Conservation (phyloP, 1,140 invertebrate species). For the Sarcophaga peregrina region DNA sequence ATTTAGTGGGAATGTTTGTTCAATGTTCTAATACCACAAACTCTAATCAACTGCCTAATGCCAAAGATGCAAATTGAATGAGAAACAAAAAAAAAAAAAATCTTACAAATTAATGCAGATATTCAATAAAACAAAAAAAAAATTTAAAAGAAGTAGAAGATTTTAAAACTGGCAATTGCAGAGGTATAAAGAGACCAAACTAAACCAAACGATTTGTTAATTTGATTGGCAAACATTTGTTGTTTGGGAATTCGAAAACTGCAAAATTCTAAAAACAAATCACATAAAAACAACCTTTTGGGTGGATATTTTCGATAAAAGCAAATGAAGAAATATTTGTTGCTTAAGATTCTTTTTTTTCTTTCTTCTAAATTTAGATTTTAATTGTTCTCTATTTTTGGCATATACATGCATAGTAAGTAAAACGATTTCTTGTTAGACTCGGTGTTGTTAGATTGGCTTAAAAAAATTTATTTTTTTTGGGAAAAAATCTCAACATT, state of each 20-base stretch:
- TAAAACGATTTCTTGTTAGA: neutral
- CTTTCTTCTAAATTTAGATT: constrained; percentile 8
- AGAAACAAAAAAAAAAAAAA: neutral
- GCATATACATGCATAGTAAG: neutral
- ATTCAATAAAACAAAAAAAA: neutral
- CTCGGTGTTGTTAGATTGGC: constrained; percentile 1
- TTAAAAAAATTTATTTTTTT: neutral
- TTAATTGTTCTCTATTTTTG: constrained; percentile 34
- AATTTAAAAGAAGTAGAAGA: neutral
- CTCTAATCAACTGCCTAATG: neutral
- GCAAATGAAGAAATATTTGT: constrained; percentile 9
- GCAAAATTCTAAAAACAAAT: neutral
- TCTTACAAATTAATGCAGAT: neutral
- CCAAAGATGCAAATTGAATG: neutral
- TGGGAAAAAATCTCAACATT: constrained; percentile 33
- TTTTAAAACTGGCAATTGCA: neutral
- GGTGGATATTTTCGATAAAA: constrained; percentile 9
- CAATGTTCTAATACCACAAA: neutral
- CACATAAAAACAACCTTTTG: neutral
- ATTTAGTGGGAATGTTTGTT: neutral
- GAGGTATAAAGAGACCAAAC: constrained; percentile 17
- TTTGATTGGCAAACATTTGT: constrained; percentile 36
- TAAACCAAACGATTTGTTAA: constrained; percentile 21
- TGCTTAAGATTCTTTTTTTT: neutral
- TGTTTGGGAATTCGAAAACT: neutral